Conservation (phyloP, 2,797 vertebrate species). For the Microctenopoma steveboyesi region DNA sequence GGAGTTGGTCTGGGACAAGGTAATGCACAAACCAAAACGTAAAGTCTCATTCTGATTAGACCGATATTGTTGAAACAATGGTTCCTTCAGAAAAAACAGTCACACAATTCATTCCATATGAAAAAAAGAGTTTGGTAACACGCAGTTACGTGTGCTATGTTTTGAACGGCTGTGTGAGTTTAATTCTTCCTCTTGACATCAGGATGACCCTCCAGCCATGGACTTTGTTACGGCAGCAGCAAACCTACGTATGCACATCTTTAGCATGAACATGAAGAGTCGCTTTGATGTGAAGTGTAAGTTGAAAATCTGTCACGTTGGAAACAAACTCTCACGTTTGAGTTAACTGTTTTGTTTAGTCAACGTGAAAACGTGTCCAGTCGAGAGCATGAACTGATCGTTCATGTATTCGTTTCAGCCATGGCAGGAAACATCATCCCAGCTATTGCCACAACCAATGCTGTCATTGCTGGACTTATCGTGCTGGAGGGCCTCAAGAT, state of each 20-base stretch:
- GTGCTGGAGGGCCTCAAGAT: conserved; percentile 96
- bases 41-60: too few species aligned
- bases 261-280: conserved; percentile 99
- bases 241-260: conserved; percentile 97
- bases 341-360: neutral
- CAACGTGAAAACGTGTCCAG: neutral
- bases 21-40: conserved; percentile 45
- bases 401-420: conserved; percentile 77
- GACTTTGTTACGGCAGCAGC: conserved; percentile 97
- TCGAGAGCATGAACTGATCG: neutral
- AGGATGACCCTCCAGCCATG: conserved; percentile 96
- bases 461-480: conserved; percentile 97
- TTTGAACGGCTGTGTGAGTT: neutral
- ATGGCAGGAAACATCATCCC: conserved; percentile 99
- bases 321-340: neutral
- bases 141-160: neutral
- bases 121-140: neutral
- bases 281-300: conserved; percentile 98
- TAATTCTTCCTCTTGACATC: conserved; percentile 8
- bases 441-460: conserved; percentile 98
- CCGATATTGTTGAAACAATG: too few species aligned
- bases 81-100: neutral
- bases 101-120: neutral
- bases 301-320: conserved; percentile 51
- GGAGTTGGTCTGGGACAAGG: conserved; percentile 98